Evolutionary conservation across 2,113 vertebrate species (phyloP).

Genomic region (Tor tambroides): DNA sequence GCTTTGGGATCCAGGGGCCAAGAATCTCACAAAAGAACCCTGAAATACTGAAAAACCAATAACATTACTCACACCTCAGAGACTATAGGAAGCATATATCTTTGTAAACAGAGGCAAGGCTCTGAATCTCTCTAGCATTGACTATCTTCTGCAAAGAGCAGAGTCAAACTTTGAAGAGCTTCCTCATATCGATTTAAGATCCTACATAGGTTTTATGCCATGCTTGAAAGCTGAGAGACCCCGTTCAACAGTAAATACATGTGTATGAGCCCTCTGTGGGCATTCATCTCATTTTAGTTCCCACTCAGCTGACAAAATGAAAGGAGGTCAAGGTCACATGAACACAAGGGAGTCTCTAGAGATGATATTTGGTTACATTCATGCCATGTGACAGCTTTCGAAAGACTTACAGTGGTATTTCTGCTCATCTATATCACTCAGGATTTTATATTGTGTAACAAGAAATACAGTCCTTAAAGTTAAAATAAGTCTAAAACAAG

Average conservation of each 20-base stretch:
- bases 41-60: neutral
- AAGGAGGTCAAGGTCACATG: conserved; percentile 17
- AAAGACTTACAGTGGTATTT: neutral
- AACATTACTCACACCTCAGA: neutral
- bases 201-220: neutral
- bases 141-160: neutral
- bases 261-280: neutral
- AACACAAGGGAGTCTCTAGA: neutral
- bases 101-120: neutral
- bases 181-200: neutral
- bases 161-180: neutral
- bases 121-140: neutral
- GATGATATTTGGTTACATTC: neutral
- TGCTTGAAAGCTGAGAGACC: neutral
- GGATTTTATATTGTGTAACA: neutral
- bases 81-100: neutral
- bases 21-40: neutral
- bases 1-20: neutral
- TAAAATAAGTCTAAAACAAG: neutral
- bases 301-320: conserved; percentile 1
- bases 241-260: neutral
- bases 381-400: neutral
- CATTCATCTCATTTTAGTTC: neutral
- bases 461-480: neutral
- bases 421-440: neutral